Evolutionary conservation across 2,888 invertebrate species (phyloP), one percentile per base, ranked within the genome.

Genomic region (Eledone cirrhosa): DNA sequence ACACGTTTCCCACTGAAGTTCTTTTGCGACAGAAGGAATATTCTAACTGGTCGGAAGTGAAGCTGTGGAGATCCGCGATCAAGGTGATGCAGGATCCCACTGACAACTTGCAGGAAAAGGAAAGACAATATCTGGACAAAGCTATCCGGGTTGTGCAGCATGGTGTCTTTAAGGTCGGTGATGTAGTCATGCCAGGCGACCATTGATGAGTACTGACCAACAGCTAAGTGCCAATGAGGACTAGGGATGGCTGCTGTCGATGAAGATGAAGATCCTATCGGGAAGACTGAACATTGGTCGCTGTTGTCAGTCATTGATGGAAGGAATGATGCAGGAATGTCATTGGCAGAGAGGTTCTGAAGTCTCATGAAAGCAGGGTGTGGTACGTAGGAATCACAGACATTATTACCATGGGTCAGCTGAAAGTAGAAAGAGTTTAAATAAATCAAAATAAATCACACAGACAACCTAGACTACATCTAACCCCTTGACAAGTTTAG

Each of bases 251-350:
- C 76, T 27, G 47, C 47, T 76, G 76, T 48, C 27, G 47, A 48
- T 47, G 47, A 29, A 47, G 76, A 76, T 27, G 48, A 47, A 47
- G 48, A 27, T n/a, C 72, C 48, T 76, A 48, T 48, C 22, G 47
- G 76, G n/a, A 48, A 22, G 22, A 48, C 29, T 76, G 48, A 47
- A 19, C 41, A 48, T 29, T 76, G 76, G 48, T 76, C 48, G 19
- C 22, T 24, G 27, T 47, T 47, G 16, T 33, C 27, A 22, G 29
- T 48, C 76, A 76, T 76, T 16, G 76, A 47, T 1, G 87, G 86
- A 24, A 88, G 85, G 81, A 85, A 87, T 33, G 85, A 84, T 80
- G 85, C 85, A 7, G 87, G 88, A 77, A 88, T 84, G 47, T 84
- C 83, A 78, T 88, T 76, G 47, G 29, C 47, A 27, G 76, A 76